These are phyloP conservation scores for Clusia tigrina DNA, from an alignment of 2,888 invertebrate species.

Conservation along the genomic window DNA sequence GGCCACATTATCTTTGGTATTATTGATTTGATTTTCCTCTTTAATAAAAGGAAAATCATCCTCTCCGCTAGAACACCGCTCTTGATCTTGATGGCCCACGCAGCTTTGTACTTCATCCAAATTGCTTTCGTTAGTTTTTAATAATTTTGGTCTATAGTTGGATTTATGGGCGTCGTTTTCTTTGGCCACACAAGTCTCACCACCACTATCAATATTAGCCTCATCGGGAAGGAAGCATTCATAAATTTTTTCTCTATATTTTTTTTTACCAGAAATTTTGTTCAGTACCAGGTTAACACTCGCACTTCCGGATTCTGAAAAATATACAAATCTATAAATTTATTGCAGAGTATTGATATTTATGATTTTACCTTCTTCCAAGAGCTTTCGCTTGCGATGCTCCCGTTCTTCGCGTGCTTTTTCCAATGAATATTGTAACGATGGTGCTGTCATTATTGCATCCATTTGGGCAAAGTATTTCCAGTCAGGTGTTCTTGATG, in stretches of 20 bases:
- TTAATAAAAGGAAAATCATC: too few relatives aligned
- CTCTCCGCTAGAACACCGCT: too few relatives aligned
- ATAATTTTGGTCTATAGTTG: slow-evolving; percentile 39
- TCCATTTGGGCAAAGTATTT: slow-evolving; percentile 70
- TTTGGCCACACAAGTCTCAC: slow-evolving; percentile 37
- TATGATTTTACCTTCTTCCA: slow-evolving; percentile 50
- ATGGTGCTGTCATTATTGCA: slow-evolving; percentile 66
- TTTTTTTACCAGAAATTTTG: too few relatives aligned
- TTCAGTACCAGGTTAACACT: too few relatives aligned
- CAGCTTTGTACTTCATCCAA: slow-evolving; percentile 15
- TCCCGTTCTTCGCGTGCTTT: slow-evolving; percentile 55
- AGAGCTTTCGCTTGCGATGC: slow-evolving; percentile 49
- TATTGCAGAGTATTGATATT: too few relatives aligned
- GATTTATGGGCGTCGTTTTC: slow-evolving; percentile 28
- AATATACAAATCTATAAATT: too few relatives aligned
- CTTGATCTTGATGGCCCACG: too few relatives aligned
- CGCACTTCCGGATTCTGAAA: too few relatives aligned
- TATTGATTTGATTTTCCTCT: too few relatives aligned
- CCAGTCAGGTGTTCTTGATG: slow-evolving; percentile 66
- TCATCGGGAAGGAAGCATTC: too few relatives aligned
- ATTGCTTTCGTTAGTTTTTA: slow-evolving; percentile 23
- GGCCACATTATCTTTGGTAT: too few relatives aligned
- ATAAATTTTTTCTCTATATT: too few relatives aligned
- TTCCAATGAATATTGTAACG: slow-evolving; percentile 59
- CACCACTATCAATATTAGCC: slow-evolving; percentile 43